Evolutionary conservation across 2,888 invertebrate species (phyloP).

Genomic region (Tetragonisca angustula): DNA sequence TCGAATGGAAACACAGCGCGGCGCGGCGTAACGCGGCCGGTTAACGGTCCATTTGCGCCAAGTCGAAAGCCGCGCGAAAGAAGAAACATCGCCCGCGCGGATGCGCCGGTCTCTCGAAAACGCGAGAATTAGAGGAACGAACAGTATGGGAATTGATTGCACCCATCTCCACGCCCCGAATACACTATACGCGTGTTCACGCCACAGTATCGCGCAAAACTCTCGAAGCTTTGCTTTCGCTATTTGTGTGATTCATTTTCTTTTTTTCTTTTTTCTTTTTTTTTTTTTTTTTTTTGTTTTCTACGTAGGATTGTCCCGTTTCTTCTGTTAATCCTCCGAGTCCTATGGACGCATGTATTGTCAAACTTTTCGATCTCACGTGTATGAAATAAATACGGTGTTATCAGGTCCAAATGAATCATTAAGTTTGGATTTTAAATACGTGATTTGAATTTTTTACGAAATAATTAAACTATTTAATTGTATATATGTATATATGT

Average conservation of each 20-base stretch:
- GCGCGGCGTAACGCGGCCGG: conserved; percentile 34
- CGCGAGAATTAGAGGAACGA: neutral
- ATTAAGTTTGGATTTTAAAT: no score
- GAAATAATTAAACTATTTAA: no score
- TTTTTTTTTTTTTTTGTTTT: no score
- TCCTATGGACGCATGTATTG: no score
- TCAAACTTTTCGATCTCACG: no score
- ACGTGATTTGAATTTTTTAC: no score
- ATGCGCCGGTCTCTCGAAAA: neutral
- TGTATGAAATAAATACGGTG: no score
- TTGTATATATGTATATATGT: no score
- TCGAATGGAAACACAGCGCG: conserved; percentile 38
- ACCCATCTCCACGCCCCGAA: neutral
- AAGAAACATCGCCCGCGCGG: conserved; percentile 4
- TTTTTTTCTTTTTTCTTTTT: no score
- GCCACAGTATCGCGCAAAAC: neutral
- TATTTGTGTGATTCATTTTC: neutral
- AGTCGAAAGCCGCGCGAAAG: conserved; percentile 12
- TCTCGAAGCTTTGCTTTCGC: neutral
- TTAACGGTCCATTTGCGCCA: conserved; percentile 54
- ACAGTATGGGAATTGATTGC: neutral
- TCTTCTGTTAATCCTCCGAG: no score
- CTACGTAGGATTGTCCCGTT: no score
- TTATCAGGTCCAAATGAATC: no score
- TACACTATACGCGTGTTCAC: neutral